Evolutionary conservation across 92 coral and sea anemone genomes (phyloP), one percentile per base, ranked within the genome.

Genomic region (Umimayanthus kanabou): DNA sequence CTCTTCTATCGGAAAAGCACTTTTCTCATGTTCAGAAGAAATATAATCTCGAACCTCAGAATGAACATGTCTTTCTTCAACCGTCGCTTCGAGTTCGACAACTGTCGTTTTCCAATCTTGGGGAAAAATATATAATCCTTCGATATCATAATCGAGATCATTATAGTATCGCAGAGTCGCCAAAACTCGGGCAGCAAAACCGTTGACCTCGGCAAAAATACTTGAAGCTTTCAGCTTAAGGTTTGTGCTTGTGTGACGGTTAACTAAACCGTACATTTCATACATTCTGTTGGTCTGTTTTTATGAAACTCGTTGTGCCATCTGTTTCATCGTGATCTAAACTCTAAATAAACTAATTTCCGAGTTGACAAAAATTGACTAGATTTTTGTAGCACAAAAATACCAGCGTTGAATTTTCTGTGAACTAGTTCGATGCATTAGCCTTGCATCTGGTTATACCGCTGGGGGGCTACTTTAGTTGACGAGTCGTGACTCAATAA

Each of bases 171-270:
- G 93, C 42, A 96, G 85, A 50, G 95, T 95, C 23, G 99, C 99
- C 83, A 93, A 84, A 79, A 93, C 89, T 73, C 96, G 87, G 49
- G 99, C 98, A 9, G 96, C 96, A 92, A 96, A 96, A 14, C 99
- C 99, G 76, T 95, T 95, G 10, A 96, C 94, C 79, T 96, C 98
- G 73, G 98, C 98, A 86, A 93, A 96, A 61, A 96, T 93, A 80
- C 98, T 96, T n/a, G 99, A 96, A 9, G 99, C 98, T 42, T 91
- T 96, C 7, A 96, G 89, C 64, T 90, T 94, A 22, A 96, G 88
- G 77, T 93, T 81, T 25, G 87, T 79, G 78, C 85, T 92, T 15
- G 93, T 91, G 79, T 96, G 93, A 1, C 96, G 92, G 86, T 92
- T 95, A n/a, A 95, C 95, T 58, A 96, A 79, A 16, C 99, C 99